Evolutionary conservation across 2,797 vertebrate species (phyloP), one percentile per base, ranked within the genome.

Genomic region (Alcedo quadribrachys): DNA sequence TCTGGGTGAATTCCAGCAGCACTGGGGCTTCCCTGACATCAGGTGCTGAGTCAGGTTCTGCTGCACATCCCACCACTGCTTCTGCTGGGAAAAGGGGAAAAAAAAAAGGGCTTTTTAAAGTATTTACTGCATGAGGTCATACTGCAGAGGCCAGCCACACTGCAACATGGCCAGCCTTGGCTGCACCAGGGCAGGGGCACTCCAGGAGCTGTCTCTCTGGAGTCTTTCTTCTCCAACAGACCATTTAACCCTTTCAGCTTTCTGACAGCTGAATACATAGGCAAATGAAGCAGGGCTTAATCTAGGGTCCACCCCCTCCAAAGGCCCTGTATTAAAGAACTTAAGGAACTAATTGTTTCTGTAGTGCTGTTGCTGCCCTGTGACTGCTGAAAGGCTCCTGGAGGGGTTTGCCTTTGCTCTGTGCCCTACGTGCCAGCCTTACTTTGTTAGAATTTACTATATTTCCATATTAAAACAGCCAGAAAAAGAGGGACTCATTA

Each of bases 401-500:
- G 50, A 93, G 94, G 65, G 91, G 25, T 85, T 89, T 71, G 91
- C 54, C 83, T 80, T 91, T 28, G 5, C 21, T 86, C 58, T 65
- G 78, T 8, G 58, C 81, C 87, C 58, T 46, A 28, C 33, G 58
- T 43, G 83, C 87, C 60, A 79, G 70, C 58, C 88, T 54, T 76
- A 89, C 93, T 94, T 90, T 74, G 87, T 87, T 84, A 55, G 80
- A 77, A 84, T 96, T 94, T 89, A 7, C 80, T 78, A 2, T 87
- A 87, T 91, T 94, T 93, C 89, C 89, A 70, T 81, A 87, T 87
- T 88, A 93, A 95, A 94, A 76, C 89, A 92, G 33, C 67, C 77
- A 70, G 73, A 76, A 93, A 90, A 90, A 90, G 83, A 87, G 71
- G 77, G 85, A 84, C 87, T 95, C 95, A 95, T 95, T 95, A 95